Conservation (phyloP, 2,113 vertebrate genomes). For the Clarias batrachus region DNA sequence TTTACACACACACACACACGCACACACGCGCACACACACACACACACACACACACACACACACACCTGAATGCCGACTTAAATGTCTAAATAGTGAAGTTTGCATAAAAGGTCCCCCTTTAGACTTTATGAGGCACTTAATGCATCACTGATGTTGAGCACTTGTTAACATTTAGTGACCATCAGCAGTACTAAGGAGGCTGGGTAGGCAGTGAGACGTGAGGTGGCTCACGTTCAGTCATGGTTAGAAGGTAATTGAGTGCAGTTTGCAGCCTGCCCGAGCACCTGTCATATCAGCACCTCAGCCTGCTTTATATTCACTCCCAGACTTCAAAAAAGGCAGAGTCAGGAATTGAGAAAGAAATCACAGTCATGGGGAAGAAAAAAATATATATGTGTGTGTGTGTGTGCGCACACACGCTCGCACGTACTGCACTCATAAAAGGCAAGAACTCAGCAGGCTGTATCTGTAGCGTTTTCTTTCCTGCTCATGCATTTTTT, state of each 20-base stretch:
- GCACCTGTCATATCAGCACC: slow-evolving; percentile 55
- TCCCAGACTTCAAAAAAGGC: slow-evolving; percentile 49
- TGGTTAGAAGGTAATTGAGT: slow-evolving; percentile 66
- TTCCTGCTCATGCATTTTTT: not conserved
- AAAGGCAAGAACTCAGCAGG: slow-evolving; percentile 3
- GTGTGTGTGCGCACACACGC: not conserved
- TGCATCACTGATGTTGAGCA: not conserved
- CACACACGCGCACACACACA: too few relatives aligned
- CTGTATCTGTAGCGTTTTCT: not conserved
- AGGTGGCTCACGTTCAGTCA: slow-evolving; percentile 61
- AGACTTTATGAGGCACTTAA: not conserved
- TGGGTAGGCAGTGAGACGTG: slow-evolving; percentile 17
- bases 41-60: too few relatives aligned
- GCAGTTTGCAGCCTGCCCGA: slow-evolving; percentile 44
- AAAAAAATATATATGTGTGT: too few relatives aligned
- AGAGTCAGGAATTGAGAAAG: too few relatives aligned
- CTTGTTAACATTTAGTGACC: slow-evolving; percentile 19
- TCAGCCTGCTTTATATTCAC: slow-evolving; percentile 54
- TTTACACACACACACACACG: too few relatives aligned
- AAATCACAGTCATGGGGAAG: too few relatives aligned
- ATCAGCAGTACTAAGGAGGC: not conserved
- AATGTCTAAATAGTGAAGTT: too few relatives aligned
- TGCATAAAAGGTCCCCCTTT: not conserved
- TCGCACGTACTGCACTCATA: not conserved
- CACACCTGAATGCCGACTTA: too few relatives aligned